phyloP scores from a whole-genome alignment of 2,888 invertebrate species.

The Synergus japonicus region DNA sequence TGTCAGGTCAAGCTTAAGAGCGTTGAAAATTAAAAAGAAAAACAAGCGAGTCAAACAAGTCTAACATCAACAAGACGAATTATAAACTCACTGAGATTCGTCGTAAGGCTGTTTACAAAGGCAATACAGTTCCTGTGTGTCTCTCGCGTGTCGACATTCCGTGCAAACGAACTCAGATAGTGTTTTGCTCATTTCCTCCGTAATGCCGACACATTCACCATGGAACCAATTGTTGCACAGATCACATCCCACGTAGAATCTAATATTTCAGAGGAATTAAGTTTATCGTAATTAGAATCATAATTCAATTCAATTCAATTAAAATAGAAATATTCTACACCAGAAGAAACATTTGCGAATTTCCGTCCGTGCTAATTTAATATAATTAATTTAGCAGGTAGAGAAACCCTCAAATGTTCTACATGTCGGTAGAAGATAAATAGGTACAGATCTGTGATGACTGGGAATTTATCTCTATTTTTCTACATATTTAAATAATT shows the following conservation, averaged over 20 bases:
- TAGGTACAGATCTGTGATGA: too few relatives aligned
- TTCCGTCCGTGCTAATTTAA: too few relatives aligned
- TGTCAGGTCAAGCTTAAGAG: too few relatives aligned
- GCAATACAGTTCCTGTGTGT: conserved; percentile 96
- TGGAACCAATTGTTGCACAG: conserved; percentile 99
- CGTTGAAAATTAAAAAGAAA: not conserved
- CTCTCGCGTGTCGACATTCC: conserved; percentile 91
- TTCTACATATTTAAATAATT: too few relatives aligned
- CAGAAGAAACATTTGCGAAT: not conserved
- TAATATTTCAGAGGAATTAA: conserved; percentile 71
- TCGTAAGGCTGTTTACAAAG: conserved; percentile 97
- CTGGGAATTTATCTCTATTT: too few relatives aligned
- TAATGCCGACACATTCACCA: conserved; percentile 96
- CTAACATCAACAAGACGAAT: conserved; percentile 20
- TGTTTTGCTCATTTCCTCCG: conserved; percentile 93
- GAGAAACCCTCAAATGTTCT: too few relatives aligned
- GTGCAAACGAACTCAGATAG: conserved; percentile 94
- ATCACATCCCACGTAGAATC: conserved; percentile 98
- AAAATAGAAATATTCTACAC: conserved; percentile 12
- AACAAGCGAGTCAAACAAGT: not conserved
- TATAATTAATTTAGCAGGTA: too few relatives aligned
- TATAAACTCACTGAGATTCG: conserved; percentile 90
- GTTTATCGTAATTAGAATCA: not conserved
- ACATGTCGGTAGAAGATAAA: too few relatives aligned
- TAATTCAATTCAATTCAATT: not conserved